Evolutionary conservation across 2,797 vertebrate genomes (phyloP).

Genomic region (Parauchenoglanis punctatus): DNA sequence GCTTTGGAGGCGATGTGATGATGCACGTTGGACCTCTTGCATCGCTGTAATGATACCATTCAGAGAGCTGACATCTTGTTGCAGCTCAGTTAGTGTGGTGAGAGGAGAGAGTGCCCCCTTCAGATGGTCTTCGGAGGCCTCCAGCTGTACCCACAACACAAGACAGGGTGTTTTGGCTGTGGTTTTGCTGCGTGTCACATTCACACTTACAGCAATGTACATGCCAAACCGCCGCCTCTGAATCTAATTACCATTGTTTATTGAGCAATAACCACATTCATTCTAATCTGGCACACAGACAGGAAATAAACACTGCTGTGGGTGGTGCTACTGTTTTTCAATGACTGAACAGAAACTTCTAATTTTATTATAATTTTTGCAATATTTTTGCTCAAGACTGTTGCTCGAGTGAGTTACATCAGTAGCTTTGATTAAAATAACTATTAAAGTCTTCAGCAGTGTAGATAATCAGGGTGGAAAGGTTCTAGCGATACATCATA

Average conservation of each 20-base stretch:
- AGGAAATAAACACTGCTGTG: not conserved
- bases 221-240: not conserved
- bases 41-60: slow-evolving; percentile 70
- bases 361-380: not conserved
- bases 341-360: not conserved
- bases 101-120: slow-evolving; percentile 75
- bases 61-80: slow-evolving; percentile 80
- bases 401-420: not conserved
- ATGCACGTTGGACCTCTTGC: slow-evolving; percentile 75
- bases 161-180: slow-evolving; percentile 80
- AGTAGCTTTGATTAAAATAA: not conserved
- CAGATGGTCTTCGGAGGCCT: slow-evolving; percentile 81
- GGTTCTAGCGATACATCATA: not conserved
- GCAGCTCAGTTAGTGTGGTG: slow-evolving; percentile 78
- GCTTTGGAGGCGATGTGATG: slow-evolving; percentile 75
- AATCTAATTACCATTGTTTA: not conserved
- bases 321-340: not conserved
- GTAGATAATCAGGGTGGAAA: not conserved
- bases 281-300: not conserved
- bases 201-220: slow-evolving; percentile 27
- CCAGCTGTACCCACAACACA: slow-evolving; percentile 94
- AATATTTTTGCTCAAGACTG: not conserved
- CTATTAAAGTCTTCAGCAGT: not conserved
- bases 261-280: not conserved
- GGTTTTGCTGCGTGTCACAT: slow-evolving; percentile 53